phyloP scores from a whole-genome alignment of 2,888 invertebrate genomes.

The Volucella inflata region DNA sequence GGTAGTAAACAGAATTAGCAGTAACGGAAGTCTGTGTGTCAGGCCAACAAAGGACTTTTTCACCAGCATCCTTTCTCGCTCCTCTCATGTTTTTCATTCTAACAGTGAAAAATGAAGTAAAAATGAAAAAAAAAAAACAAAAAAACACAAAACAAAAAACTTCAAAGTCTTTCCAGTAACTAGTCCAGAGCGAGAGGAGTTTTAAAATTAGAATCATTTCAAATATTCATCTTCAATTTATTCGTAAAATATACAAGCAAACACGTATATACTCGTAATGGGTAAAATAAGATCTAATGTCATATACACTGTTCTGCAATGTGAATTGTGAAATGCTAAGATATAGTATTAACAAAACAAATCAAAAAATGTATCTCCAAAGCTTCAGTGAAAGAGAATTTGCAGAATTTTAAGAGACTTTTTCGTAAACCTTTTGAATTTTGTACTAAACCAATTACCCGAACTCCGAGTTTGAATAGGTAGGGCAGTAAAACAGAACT shows the following conservation, averaged over 20 bases:
- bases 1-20: conserved; percentile 54
- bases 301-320: conserved; percentile 14
- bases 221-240: conserved; percentile 8
- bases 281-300: conserved; percentile 39
- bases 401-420: conserved; percentile 5
- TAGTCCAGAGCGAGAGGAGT: conserved; percentile 23
- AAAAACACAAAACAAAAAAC: too few species aligned
- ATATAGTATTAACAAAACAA: not conserved
- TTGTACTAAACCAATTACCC: conserved; percentile 8
- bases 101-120: conserved; percentile 35
- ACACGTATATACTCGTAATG: conserved; percentile 7
- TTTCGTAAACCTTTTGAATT: not conserved
- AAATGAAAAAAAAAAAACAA: conserved; percentile 34
- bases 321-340: conserved; percentile 1
- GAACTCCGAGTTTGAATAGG: conserved; percentile 17
- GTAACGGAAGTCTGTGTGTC: conserved; percentile 50
- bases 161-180: conserved; percentile 37
- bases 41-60: conserved; percentile 51
- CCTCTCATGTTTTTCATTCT: conserved; percentile 29
- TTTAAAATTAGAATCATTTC: conserved; percentile 50
- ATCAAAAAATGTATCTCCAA: not conserved
- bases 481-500: conserved; percentile 57
- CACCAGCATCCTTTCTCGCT: conserved; percentile 14
- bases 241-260: not conserved
- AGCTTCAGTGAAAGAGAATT: conserved; percentile 27